A percentile compares a stretch with the other conserved stretches of the same genome.
These are phyloP conservation scores for Neoarius graeffei DNA, from an alignment of 2,113 vertebrate species.

Conservation along the genomic window DNA sequence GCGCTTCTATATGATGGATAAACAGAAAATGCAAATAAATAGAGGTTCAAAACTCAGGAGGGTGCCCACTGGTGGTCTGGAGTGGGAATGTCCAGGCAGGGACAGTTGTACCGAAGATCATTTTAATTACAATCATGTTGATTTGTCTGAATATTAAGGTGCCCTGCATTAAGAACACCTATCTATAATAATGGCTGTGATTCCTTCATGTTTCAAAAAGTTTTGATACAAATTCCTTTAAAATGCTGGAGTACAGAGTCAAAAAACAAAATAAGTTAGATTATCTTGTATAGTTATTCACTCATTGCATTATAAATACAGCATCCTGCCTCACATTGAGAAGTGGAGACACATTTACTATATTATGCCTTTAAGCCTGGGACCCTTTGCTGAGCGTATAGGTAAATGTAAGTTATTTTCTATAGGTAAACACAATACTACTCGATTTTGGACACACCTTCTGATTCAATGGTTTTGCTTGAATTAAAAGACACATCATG, in stretches of 20 bases:
- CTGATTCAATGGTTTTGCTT: too few relatives aligned
- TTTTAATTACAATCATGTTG: background rate
- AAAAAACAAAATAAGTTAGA: too few relatives aligned
- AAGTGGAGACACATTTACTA: background rate
- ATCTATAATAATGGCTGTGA: background rate
- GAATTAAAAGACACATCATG: too few relatives aligned
- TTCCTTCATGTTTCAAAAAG: background rate
- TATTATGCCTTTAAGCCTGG: background rate
- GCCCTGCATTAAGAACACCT: background rate
- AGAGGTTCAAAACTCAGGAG: background rate
- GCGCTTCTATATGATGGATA: background rate
- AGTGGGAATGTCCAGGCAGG: background rate
- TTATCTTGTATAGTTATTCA: background rate
- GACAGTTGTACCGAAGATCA: background rate
- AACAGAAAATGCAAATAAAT: background rate
- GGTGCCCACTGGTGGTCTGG: background rate
- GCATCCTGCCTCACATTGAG: background rate
- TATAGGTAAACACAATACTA: too few relatives aligned
- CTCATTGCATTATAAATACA: background rate
- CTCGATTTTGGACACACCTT: too few relatives aligned
- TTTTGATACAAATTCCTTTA: too few relatives aligned
- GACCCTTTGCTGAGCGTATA: background rate
- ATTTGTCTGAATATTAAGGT: background rate
- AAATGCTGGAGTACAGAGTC: too few relatives aligned
- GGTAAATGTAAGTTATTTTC: too few relatives aligned